Percentiles rank a stretch among this genome's conserved stretches.
phyloP scores from a whole-genome alignment of 2,797 vertebrate genomes.

The Xiphophorus birchmanni region DNA sequence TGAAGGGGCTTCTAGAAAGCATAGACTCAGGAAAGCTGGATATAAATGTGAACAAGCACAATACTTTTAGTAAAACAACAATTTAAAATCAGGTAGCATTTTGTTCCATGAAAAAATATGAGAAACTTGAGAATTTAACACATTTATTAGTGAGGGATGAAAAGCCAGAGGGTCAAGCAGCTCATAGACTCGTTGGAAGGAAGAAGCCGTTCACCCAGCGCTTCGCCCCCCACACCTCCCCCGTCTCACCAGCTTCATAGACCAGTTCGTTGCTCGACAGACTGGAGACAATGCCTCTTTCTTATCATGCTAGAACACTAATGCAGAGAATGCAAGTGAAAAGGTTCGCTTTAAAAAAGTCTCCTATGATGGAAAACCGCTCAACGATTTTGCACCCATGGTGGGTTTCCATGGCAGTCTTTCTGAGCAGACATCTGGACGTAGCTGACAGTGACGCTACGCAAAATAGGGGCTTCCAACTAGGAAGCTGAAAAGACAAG shows the following conservation, averaged over 20 bases:
- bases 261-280: constrained; percentile 61
- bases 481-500: constrained; percentile 74
- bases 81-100: neutral
- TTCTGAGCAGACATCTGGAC: constrained; percentile 78
- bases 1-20: neutral
- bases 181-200: constrained; percentile 74
- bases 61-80: neutral
- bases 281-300: constrained; percentile 73
- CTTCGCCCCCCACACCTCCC: constrained; percentile 34
- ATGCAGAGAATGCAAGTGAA: constrained; percentile 45
- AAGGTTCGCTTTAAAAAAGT: constrained; percentile 53
- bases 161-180: constrained; percentile 56
- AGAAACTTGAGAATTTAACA: neutral
- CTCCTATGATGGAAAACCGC: constrained; percentile 68
- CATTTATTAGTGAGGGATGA: constrained; percentile 20
- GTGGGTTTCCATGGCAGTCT: constrained; percentile 71
- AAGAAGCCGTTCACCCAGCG: constrained; percentile 52
- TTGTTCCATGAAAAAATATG: neutral
- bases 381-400: constrained; percentile 60
- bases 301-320: constrained; percentile 63
- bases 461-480: constrained; percentile 77
- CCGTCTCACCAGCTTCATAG: constrained; percentile 58
- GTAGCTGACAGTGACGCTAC: constrained; percentile 52
- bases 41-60: neutral
- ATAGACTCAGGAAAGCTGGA: neutral